Percentiles rank a stretch among this genome's conserved stretches.
Conservation (phyloP, 2,797 vertebrate genomes). For the Bradypodion pumilum region DNA sequence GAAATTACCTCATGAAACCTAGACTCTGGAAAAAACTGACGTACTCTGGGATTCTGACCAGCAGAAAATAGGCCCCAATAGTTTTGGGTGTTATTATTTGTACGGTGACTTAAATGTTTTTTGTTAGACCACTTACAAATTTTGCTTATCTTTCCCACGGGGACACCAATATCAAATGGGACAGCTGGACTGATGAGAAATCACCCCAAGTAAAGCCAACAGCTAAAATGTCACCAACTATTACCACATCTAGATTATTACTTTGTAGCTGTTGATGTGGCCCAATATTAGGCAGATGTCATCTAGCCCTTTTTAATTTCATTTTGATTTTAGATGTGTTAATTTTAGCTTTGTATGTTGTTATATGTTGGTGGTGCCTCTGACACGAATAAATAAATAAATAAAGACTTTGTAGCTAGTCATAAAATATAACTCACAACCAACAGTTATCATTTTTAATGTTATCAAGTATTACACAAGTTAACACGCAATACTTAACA, state of each 20-base stretch:
- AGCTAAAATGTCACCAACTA: neutral
- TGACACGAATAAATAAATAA: too few species aligned
- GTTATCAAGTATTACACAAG: conserved; percentile 57
- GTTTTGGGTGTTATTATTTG: neutral
- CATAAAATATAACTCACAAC: conserved; percentile 5
- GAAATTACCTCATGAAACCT: neutral
- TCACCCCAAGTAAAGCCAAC: neutral
- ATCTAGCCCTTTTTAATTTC: too few species aligned
- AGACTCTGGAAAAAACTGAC: neutral
- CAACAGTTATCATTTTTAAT: conserved; percentile 63
- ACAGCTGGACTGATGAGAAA: neutral
- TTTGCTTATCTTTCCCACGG: neutral
- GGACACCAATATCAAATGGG: neutral
- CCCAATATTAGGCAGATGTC: too few species aligned
- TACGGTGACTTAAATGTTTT: neutral
- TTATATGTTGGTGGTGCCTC: too few species aligned
- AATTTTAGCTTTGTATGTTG: too few species aligned
- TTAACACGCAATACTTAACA: conserved; percentile 39
- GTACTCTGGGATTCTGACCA: neutral
- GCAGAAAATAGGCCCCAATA: neutral
- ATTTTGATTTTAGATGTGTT: too few species aligned
- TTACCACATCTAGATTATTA: neutral
- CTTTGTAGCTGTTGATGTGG: neutral
- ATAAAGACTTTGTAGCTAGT: neutral
- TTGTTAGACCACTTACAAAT: neutral